Percentiles rank a stretch among this genome's conserved stretches.
These are phyloP conservation scores for Rissa tridactyla DNA, from an alignment of 2,113 vertebrate genomes.

Conservation along the genomic window DNA sequence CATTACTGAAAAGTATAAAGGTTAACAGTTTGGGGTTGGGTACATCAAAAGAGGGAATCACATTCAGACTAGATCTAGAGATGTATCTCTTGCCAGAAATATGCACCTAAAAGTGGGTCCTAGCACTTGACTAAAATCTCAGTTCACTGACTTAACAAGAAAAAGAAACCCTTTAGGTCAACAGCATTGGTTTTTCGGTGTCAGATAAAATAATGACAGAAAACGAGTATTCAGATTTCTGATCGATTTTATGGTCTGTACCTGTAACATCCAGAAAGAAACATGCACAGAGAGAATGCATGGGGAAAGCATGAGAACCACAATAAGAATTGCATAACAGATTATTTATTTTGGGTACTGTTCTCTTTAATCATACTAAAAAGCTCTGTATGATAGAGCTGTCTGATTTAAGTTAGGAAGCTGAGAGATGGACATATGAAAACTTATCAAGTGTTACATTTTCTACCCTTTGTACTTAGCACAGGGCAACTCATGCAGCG, in stretches of 20 bases:
- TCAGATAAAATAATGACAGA: background rate
- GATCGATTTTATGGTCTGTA: background rate
- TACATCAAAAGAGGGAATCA: background rate
- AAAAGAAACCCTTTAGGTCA: background rate
- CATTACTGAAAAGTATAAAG: background rate
- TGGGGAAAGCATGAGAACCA: background rate
- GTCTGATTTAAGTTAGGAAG: background rate
- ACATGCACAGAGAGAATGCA: background rate
- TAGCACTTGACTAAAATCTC: background rate
- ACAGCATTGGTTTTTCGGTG: background rate
- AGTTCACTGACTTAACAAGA: background rate
- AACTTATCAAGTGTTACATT: background rate
- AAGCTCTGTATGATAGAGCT: background rate
- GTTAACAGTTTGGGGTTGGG: background rate
- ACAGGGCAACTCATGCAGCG: background rate
- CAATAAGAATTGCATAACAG: rapidly evolving
- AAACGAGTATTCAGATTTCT: background rate
- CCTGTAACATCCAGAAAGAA: background rate
- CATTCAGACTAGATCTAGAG: background rate
- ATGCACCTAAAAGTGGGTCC: background rate
- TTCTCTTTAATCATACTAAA: background rate
- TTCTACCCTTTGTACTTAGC: background rate
- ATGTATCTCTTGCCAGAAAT: background rate
- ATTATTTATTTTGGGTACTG: background rate
- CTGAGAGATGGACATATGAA: background rate